Base-by-base conservation (phyloP, 53 echinoderm and acorn worm species). In the Hippasteria phrygiana region DNA sequence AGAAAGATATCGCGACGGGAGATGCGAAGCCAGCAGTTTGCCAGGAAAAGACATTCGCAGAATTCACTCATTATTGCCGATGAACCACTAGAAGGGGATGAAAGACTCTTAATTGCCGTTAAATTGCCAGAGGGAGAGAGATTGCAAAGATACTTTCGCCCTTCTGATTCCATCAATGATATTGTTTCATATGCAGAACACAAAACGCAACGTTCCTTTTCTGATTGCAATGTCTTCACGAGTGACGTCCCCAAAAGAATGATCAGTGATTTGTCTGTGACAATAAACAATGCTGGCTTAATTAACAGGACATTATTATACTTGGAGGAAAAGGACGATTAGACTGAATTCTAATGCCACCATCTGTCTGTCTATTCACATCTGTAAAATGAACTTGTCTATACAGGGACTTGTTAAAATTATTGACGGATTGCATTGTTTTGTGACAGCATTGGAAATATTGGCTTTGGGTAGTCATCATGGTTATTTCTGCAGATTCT, bases 291-390 rank as follows among this genome's bases (percentile, higher is more conserved):
- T 24, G 72, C 83, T 38, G 80, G 80, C 13, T 50, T 92, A 32
- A 36, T 27, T 26, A 70, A 92, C 29, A 73, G 88, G 43, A 92
- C 92, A 1, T 45, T 92, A 6, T 35, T 92, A 37, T 92, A 62
- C 71, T 75, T 92, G 47, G 92, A 92, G 65, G 92, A 92, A 65
- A 81, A 88, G 55, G 92, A 92, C 83, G 92, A 92, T 45, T 89
- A 53, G 79, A 51, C 37, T 35, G 28, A 26, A 64, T 5, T n/a
- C n/a, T n/a, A n/a, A n/a, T n/a, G n/a, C n/a, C n/a, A n/a, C n/a
- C n/a, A n/a, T n/a, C n/a, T n/a, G n/a, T n/a, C n/a, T n/a, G n/a
- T n/a, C n/a, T n/a, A n/a, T n/a, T n/a, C n/a, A n/a, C n/a, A n/a
- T n/a, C n/a, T n/a, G n/a, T n/a, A n/a, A n/a, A n/a, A n/a, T n/a